Percentiles rank a stretch among this genome's conserved stretches.
Evolutionary conservation across 1,140 invertebrate genomes (phyloP).

Genomic region (Druon quercuslanigerum): DNA sequence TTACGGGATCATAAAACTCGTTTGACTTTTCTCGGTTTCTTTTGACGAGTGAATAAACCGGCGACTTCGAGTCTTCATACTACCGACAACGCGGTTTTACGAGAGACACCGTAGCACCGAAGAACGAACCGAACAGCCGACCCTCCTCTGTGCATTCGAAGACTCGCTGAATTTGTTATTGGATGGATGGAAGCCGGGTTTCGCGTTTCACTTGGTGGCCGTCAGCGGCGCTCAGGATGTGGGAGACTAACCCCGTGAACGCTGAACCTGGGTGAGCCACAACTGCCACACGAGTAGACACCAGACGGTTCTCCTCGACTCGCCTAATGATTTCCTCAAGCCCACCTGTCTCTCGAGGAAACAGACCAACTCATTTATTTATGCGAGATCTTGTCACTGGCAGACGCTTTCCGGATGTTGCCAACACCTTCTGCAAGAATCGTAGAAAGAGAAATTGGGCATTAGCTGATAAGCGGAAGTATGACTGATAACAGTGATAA

Average conservation of each 20-base stretch:
- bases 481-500: no score
- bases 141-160: constrained; percentile 38
- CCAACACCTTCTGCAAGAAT: constrained; percentile 29
- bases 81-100: constrained; percentile 4
- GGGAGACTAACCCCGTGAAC: constrained; percentile 14
- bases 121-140: constrained; percentile 24
- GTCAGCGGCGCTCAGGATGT: constrained; percentile 40
- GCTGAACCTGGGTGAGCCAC: not conserved
- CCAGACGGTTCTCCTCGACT: constrained; percentile 1
- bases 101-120: constrained; percentile 21
- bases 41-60: not conserved
- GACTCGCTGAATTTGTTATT: constrained; percentile 54
- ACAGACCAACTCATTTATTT: no score
- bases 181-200: constrained; percentile 45
- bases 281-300: not conserved
- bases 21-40: not conserved
- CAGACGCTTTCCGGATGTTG: constrained; percentile 30
- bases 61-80: not conserved
- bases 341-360: no score
- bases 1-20: not conserved
- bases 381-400: no score
- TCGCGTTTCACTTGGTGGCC: constrained; percentile 42
- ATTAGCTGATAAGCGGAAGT: not conserved
- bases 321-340: not conserved
- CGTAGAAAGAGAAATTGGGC: not conserved